Evolutionary conservation across 1,140 invertebrate genomes (phyloP).

Genomic region (Gonatopus flavifemur): DNA sequence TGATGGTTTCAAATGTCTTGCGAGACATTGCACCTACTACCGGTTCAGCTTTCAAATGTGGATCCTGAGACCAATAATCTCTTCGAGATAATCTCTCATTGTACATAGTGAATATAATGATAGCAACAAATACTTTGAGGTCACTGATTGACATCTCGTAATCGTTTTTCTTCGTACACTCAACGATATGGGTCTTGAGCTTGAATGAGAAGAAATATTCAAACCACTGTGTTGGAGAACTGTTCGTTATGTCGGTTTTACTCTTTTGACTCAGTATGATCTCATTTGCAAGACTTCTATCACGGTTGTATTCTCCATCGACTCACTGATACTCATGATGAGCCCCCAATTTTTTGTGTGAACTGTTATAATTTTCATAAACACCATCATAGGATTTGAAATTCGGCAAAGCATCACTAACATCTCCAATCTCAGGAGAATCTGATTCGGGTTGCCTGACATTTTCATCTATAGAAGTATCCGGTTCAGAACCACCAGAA

Average conservation of each 20-base stretch:
- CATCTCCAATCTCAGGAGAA: background rate
- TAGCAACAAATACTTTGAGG: background rate
- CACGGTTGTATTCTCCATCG: background rate
- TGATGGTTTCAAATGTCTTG: background rate
- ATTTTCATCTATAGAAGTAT: background rate
- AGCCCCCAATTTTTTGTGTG: background rate
- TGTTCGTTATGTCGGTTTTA: background rate
- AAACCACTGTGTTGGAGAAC: conserved; percentile 2
- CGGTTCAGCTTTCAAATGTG: background rate
- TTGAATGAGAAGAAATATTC: background rate
- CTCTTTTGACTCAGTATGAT: background rate
- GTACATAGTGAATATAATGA: background rate
- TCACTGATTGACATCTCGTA: background rate
- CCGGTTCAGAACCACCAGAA: background rate
- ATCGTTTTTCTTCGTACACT: background rate
- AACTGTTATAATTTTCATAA: background rate
- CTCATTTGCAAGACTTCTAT: background rate
- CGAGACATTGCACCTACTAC: background rate
- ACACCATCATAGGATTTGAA: background rate
- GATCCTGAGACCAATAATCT: too few species aligned
- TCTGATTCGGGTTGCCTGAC: background rate
- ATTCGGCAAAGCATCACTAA: too few species aligned
- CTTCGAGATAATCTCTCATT: background rate
- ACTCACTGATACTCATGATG: too few species aligned
- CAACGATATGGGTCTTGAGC: background rate